These are phyloP conservation scores for Stegophylla sp. DNA, from an alignment of 2,888 invertebrate genomes.

Conservation along the genomic window DNA sequence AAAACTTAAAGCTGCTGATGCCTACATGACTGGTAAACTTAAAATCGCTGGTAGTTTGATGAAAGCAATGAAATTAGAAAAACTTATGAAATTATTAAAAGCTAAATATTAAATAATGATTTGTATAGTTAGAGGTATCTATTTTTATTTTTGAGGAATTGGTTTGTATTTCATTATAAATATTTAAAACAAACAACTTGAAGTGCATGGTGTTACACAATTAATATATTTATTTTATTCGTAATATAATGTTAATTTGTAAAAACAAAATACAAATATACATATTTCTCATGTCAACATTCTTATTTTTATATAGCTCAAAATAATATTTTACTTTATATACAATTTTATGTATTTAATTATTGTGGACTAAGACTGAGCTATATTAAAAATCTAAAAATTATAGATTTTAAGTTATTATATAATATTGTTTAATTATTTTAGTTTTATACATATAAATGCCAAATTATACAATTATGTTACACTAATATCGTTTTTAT, in stretches of 20 bases:
- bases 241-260: neutral
- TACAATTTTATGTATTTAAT: neutral
- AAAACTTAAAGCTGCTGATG: slow-evolving; percentile 87
- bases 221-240: neutral
- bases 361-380: slow-evolving; percentile 20
- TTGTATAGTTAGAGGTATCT: neutral
- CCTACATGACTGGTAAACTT: slow-evolving; percentile 95
- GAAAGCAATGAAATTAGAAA: slow-evolving; percentile 93
- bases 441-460: neutral
- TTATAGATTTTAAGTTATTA: neutral
- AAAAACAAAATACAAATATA: neutral
- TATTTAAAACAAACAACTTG: neutral
- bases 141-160: neutral
- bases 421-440: neutral
- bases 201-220: neutral
- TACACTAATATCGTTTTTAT: neutral
- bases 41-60: slow-evolving; percentile 91
- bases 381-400: slow-evolving; percentile 22
- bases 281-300: neutral
- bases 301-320: slow-evolving; percentile 16
- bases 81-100: slow-evolving; percentile 82
- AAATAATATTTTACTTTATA: slow-evolving; percentile 26
- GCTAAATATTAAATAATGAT: slow-evolving; percentile 68
- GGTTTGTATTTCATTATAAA: neutral
- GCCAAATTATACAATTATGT: neutral